A percentile compares a stretch with the other conserved stretches of the same genome.
These are phyloP conservation scores for Sebastolobus altivelis DNA, from an alignment of 2,797 vertebrate genomes.

Conservation along the genomic window DNA sequence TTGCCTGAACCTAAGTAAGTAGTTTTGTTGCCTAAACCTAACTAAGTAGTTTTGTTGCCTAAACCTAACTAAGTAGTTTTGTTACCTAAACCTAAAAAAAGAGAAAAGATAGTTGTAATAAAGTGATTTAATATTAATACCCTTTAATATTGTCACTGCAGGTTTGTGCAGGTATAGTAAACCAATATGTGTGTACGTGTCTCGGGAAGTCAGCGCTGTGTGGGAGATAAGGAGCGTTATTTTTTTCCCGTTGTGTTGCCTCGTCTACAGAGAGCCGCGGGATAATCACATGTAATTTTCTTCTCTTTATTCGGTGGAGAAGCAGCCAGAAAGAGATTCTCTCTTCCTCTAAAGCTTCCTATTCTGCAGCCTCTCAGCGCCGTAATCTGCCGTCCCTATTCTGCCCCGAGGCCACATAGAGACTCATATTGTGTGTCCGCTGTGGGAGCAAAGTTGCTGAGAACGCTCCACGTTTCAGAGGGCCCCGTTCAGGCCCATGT, in stretches of 20 bases:
- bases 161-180: not conserved
- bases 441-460: constrained; percentile 80
- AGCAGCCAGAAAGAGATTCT: constrained; percentile 62
- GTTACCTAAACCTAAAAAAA: no score
- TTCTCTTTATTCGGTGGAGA: constrained; percentile 56
- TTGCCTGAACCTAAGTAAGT: no score
- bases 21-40: no score
- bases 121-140: not conserved
- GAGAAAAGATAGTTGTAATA: not conserved
- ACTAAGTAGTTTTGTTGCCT: no score
- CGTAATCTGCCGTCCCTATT: constrained; percentile 67
- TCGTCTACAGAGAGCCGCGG: constrained; percentile 45
- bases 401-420: constrained; percentile 64
- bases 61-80: no score
- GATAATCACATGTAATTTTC: constrained; percentile 80
- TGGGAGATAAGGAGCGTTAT: constrained; percentile 37
- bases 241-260: constrained; percentile 44
- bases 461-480: constrained; percentile 74
- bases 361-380: constrained; percentile 82
- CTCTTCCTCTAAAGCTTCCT: constrained; percentile 67
- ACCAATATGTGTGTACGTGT: constrained; percentile 14
- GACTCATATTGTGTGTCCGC: constrained; percentile 76
- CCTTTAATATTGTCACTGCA: not conserved
- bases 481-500: constrained; percentile 46
- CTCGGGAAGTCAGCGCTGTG: constrained; percentile 28